Conservation (phyloP, 2,113 vertebrate species). For the Eubucco bourcierii region DNA sequence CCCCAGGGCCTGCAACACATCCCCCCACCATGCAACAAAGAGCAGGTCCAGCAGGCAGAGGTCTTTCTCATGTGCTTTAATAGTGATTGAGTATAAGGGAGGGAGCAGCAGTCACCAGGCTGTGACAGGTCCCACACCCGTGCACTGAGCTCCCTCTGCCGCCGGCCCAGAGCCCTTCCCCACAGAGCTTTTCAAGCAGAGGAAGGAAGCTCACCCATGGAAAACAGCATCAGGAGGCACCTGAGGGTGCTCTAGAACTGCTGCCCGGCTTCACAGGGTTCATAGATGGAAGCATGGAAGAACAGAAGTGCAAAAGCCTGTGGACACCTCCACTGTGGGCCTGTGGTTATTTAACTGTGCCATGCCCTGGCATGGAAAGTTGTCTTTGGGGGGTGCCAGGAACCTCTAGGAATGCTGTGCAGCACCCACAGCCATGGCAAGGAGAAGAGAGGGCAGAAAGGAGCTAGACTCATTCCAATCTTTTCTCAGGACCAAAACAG, state of each 20-base stretch:
- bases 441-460: not conserved
- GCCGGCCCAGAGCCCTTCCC: not conserved
- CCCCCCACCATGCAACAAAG: fast-evolving
- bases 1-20: not conserved
- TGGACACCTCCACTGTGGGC: not conserved
- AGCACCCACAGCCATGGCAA: not conserved
- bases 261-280: too few species aligned
- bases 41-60: not conserved
- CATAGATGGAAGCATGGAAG: fast-evolving
- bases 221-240: not conserved
- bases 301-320: not conserved
- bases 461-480: not conserved
- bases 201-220: not conserved
- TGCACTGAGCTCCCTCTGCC: slow-evolving; percentile 41
- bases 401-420: fast-evolving
- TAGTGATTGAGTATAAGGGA: fast-evolving
- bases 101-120: fast-evolving
- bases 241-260: fast-evolving
- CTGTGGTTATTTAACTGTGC: fast-evolving
- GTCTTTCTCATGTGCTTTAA: not conserved
- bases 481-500: not conserved
- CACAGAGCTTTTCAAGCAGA: fast-evolving
- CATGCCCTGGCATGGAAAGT: fast-evolving
- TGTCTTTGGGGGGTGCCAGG: not conserved
- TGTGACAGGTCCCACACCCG: fast-evolving